Base-by-base conservation (phyloP, 2,888 invertebrate species). In the Scrobipalpa costella region DNA sequence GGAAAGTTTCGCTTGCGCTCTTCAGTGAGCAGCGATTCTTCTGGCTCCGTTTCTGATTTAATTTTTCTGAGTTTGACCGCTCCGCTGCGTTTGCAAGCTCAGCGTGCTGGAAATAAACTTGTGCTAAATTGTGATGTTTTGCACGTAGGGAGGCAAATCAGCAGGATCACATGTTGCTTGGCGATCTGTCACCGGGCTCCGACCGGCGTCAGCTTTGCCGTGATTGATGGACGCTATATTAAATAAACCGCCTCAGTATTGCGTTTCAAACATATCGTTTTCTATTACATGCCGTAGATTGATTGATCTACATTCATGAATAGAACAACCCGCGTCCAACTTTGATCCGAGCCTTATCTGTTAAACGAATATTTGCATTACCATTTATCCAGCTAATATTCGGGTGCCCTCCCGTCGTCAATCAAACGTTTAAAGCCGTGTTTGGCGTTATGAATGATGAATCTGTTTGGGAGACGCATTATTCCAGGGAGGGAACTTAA, bases 141-240 rank as follows among this genome's bases (percentile, higher is more conserved):
- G 33, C 13, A 55, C 27, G 50, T 50, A 27, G 19, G 11, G 11
- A 57, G 38, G 44, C 57, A 60, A 61, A 65, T 44, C 34, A 21
- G 60, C 8, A 11, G 55, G 52, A 57, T 84, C 80, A 85, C 83
- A 81, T 85, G 84, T 85, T 85, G 84, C 83, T 74, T 79, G 75
- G 72, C 75, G 80, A 84, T 83, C 84, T 88, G 89, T 90, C 89
- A 83, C 85, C 85, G 74, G 70, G 76, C 70, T 76, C 79, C 79
- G 75, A 75, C 79, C 75, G 70, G 78, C 78, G 78, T 77, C 44
- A 44, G 77, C 80, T 78, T 75, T 77, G 74, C 67, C 67, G 77
- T 88, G 90, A 90, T 90, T 86, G 90, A 90, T 90, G 83, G 80
- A 74, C 79, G 78, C 76, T 84, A 85, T 88, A 89, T 88, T 89